Conservation (phyloP, 2,888 invertebrate species). For the Palloptera scutellata region DNA sequence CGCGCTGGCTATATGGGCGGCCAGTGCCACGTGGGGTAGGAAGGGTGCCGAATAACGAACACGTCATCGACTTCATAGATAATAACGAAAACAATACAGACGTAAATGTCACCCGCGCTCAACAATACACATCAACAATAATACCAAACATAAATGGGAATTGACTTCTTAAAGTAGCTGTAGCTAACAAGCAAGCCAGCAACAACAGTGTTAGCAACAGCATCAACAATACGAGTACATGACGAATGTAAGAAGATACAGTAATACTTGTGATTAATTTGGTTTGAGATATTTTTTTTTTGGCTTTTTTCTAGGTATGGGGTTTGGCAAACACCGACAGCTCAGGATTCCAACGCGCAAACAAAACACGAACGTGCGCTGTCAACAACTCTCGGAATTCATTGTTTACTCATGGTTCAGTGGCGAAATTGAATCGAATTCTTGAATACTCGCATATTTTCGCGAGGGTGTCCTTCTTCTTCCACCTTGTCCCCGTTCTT, state of each 20-base stretch:
- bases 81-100: neutral
- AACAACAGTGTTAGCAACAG: constrained; percentile 32
- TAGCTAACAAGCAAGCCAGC: neutral
- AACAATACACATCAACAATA: constrained; percentile 31
- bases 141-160: constrained; percentile 6
- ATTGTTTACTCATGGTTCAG: constrained; percentile 23
- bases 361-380: constrained; percentile 24
- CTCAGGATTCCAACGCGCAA: neutral
- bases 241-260: neutral
- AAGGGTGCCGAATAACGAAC: too few species aligned
- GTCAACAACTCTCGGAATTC: constrained; percentile 31
- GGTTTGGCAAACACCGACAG: too few species aligned
- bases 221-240: constrained; percentile 22
- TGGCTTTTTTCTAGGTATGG: neutral
- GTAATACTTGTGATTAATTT: constrained; percentile 14
- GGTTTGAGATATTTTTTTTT: constrained; percentile 1
- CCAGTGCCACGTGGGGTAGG: too few species aligned
- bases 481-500: neutral
- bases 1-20: too few species aligned
- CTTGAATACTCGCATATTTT: neutral
- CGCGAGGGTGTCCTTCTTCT: neutral
- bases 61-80: too few species aligned
- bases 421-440: constrained; percentile 13
- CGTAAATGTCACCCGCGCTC: neutral
- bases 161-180: constrained; percentile 3